Conservation (phyloP, 2,113 vertebrate species). For the Thermophis baileyi region DNA sequence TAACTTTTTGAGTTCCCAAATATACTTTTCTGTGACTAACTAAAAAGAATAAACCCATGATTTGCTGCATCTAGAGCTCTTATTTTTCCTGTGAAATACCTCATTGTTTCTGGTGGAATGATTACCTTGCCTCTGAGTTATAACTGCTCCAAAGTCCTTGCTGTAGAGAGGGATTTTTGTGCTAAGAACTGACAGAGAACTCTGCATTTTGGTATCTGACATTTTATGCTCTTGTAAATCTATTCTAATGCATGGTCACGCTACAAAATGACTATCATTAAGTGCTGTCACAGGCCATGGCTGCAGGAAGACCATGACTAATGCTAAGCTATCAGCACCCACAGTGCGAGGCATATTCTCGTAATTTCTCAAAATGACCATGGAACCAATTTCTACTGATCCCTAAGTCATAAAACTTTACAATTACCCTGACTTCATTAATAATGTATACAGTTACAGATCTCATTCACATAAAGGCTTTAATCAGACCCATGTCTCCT, state of each 20-base stretch:
- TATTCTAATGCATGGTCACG: constrained; percentile 80
- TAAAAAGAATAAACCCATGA: neutral
- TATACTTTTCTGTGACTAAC: too few relatives aligned
- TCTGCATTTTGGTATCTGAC: constrained; percentile 69
- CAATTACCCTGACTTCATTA: constrained; percentile 91
- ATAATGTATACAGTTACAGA: constrained; percentile 82
- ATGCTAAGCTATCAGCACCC: constrained; percentile 80
- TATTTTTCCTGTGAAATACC: neutral
- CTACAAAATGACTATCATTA: constrained; percentile 93
- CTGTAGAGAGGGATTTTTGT: constrained; percentile 52
- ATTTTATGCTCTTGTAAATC: constrained; percentile 80
- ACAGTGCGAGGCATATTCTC: constrained; percentile 77
- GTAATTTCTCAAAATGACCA: constrained; percentile 94
- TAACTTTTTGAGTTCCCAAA: neutral
- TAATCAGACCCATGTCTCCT: constrained; percentile 81
- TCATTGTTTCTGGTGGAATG: neutral
- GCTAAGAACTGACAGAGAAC: constrained; percentile 59
- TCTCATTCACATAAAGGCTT: constrained; percentile 81
- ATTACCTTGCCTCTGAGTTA: constrained; percentile 33
- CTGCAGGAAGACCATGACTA: constrained; percentile 84
- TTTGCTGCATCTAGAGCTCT: neutral
- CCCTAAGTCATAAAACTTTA: constrained; percentile 86
- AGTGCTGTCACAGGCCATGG: constrained; percentile 78
- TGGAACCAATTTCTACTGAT: constrained; percentile 88
- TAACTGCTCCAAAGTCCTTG: constrained; percentile 45